A percentile compares a stretch with the other conserved stretches of the same genome.
Conservation (phyloP, 2,888 invertebrate genomes). For the Punctoribates punctum region DNA sequence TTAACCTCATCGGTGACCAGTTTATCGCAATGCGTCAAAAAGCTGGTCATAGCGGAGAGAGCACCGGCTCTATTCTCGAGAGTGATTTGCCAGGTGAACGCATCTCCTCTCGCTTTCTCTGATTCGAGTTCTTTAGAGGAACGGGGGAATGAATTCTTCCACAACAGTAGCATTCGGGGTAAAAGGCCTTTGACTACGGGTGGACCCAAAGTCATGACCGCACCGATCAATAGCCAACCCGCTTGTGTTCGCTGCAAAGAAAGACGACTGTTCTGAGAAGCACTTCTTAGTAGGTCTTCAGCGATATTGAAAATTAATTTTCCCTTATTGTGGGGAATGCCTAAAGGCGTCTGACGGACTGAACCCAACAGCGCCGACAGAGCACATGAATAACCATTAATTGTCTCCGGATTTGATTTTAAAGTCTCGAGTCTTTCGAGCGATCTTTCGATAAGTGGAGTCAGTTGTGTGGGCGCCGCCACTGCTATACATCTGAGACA, state of each 20-base stretch:
- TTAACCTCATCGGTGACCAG: slow-evolving; percentile 87
- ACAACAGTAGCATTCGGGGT: slow-evolving; percentile 86
- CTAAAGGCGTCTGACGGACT: slow-evolving; percentile 79
- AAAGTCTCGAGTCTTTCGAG: slow-evolving; percentile 82
- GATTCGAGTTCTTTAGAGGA: slow-evolving; percentile 94
- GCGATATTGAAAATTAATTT: slow-evolving; percentile 94
- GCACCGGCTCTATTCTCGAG: slow-evolving; percentile 95
- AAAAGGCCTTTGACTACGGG: slow-evolving; percentile 87
- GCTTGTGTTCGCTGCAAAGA: slow-evolving; percentile 93
- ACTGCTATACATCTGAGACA: slow-evolving; percentile 85
- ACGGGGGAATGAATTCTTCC: slow-evolving; percentile 96
- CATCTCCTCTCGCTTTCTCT: slow-evolving; percentile 91
- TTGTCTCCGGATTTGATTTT: slow-evolving; percentile 71
- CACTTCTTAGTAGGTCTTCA: slow-evolving; percentile 90
- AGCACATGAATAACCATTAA: slow-evolving; percentile 79
- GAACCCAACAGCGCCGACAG: slow-evolving; percentile 90
- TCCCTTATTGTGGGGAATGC: slow-evolving; percentile 93
- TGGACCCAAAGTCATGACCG: slow-evolving; percentile 89
- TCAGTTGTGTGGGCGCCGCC: slow-evolving; percentile 89
- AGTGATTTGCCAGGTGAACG: slow-evolving; percentile 99
- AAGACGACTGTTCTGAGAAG: slow-evolving; percentile 91
- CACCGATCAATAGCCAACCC: slow-evolving; percentile 94
- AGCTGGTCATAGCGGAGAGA: slow-evolving; percentile 88
- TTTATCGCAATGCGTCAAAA: slow-evolving; percentile 84
- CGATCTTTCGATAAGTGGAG: slow-evolving; percentile 85